Conservation (phyloP, 2,888 invertebrate genomes). For the Saturnia japonica region DNA sequence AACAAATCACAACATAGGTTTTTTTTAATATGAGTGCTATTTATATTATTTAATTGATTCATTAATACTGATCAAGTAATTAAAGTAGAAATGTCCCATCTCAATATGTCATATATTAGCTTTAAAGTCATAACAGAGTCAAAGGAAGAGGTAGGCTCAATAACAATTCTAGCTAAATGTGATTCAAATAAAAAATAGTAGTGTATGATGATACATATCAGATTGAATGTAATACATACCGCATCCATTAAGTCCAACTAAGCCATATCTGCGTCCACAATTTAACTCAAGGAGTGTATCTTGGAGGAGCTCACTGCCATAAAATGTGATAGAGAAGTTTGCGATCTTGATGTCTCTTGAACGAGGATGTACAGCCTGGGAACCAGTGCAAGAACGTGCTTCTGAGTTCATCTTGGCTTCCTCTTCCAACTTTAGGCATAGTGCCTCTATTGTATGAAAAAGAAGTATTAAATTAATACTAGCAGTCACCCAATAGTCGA, state of each 20-base stretch:
- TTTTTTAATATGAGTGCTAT: too few species aligned
- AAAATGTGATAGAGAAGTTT: conserved; percentile 98
- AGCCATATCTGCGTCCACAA: conserved; percentile 97
- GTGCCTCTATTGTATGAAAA: conserved; percentile 83
- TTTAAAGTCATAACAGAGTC: background rate
- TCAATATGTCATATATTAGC: background rate
- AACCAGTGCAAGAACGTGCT: conserved; percentile 96
- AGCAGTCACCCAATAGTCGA: too few species aligned
- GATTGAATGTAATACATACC: conserved; percentile 82
- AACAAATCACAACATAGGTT: too few species aligned
- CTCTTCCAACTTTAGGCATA: conserved; percentile 93
- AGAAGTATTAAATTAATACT: background rate
- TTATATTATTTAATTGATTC: background rate
- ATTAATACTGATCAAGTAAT: background rate
- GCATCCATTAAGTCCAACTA: conserved; percentile 98
- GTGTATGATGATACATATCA: background rate
- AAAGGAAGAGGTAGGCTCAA: too few species aligned
- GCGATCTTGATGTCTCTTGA: conserved; percentile 98
- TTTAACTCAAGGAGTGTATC: conserved; percentile 98
- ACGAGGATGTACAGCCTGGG: conserved; percentile 96
- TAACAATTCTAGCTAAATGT: background rate
- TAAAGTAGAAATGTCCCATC: background rate
- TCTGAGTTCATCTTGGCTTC: conserved; percentile 97
- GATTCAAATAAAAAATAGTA: background rate
- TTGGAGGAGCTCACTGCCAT: conserved; percentile 96